Evolutionary conservation across 2,113 vertebrate species (phyloP).

Genomic region (Piaya cayana): DNA sequence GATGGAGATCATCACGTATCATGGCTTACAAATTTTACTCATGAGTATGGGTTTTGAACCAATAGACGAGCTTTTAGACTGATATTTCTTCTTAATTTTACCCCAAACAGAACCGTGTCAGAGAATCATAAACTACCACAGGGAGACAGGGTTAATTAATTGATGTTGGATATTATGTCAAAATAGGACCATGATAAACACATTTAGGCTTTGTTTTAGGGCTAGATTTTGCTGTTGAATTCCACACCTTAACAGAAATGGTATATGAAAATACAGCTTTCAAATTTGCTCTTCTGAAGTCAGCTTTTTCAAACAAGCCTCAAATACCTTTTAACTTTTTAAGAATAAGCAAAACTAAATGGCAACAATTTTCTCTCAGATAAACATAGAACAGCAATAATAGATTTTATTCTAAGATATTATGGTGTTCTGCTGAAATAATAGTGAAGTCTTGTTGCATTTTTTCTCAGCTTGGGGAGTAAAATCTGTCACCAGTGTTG

Average conservation of each 20-base stretch:
- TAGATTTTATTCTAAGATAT: neutral
- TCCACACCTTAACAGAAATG: neutral
- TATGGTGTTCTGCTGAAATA: neutral
- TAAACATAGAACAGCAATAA: neutral
- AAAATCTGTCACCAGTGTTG: neutral
- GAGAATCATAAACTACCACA: neutral
- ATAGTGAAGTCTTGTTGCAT: neutral
- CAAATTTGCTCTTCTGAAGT: neutral
- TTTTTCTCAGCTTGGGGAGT: neutral
- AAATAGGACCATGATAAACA: neutral
- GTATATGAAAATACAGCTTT: neutral
- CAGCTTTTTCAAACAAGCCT: neutral
- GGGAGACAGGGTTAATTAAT: neutral
- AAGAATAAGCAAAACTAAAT: neutral
- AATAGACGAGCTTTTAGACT: neutral
- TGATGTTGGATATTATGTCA: fast-evolving
- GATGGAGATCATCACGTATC: neutral
- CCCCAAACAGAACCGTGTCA: neutral
- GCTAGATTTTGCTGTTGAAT: neutral
- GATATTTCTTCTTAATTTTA: neutral
- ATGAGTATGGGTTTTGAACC: neutral
- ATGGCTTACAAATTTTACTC: neutral
- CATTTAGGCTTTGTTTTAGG: neutral
- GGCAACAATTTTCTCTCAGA: neutral
- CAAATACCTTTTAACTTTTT: neutral